Base-by-base conservation (phyloP, 2,113 vertebrate species). In the Callopanchax toddi region DNA sequence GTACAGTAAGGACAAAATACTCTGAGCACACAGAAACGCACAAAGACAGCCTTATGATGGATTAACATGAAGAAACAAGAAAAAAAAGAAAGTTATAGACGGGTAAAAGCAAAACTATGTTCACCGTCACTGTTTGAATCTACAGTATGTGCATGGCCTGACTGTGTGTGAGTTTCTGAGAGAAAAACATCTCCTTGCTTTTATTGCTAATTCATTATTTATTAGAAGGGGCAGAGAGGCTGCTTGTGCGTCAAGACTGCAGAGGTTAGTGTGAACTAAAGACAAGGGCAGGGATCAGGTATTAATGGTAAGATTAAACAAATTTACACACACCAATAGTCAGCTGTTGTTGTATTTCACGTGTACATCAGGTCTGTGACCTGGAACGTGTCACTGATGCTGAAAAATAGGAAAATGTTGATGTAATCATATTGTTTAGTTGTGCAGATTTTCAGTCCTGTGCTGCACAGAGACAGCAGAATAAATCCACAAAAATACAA, bases 161-260 rank as follows among this genome's bases (percentile, higher is more conserved):
- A 32, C 6, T 13, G 1, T 52, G 50, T 78, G 58, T 79, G 70
- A 61, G 67, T 70, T 69, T 37, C 2, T 36, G 20, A 44, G 58
- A 37, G 37, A 66, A 60, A 59, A 79, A 76, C 76, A 68, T 61
- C 65, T 22, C 36, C 17, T 67, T 67, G 68, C 76, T 71, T 78
- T 67, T 71, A 63, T 45, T 18, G 50, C 63, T 79, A 62, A 88
- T 88, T 71, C 22, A 88, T 88, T 83, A 86, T 87, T 91, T 72
- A 84, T 21, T n/a, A 66, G 72, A n/a, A 44, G 54, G 32, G 32
- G 10, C 7, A 17, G 59, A 21, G 29, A 25, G 54, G 43, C 46
- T 39, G 42, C 50, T 32, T 55, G 51, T 52, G 15, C 23, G 61
- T 21, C 29, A 58, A 68, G 66, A 77, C 78, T 78, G 81, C 83